Evolutionary conservation across 2,888 invertebrate genomes (phyloP), one percentile per base, ranked within the genome.

Genomic region (Cheilosia soror): DNA sequence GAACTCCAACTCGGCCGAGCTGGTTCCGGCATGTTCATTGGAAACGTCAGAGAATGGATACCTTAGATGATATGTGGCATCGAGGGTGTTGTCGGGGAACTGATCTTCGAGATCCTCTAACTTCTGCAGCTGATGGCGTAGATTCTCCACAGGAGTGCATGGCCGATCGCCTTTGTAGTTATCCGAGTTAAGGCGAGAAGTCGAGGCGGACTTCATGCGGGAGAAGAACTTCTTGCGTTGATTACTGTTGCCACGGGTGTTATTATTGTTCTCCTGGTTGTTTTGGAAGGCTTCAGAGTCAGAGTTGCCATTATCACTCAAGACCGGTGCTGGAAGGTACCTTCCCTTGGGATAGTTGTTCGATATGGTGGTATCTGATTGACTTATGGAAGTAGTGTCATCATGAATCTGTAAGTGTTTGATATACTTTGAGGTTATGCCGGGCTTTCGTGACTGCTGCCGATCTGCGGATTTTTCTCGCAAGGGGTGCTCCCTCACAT

Each of bases 101-200:
- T 96, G 96, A 89, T 97, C 97, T 89, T 96, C 97, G 49, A 97
- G 92, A 89, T 96, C 96, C 89, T 97, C 97, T 33, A 97, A 92
- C 89, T 96, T 96, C 87, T 96, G 95, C 73, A 97, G 91, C 90
- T 97, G 97, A 89, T 96, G 95, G 0, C 96, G 93, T n/a, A 96
- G 93, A 79, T 96, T 96, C 89, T 97, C 97, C 11, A 97, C 94
- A 0, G 96, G 96, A 68, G 95, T 95, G 84, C 95, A 95, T 88
- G 95, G 94, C 5, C 95, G 93, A 72, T 91, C 90, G 42, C 83
- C 79, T 76, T 88, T 88, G 62, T 81, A 88, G 15, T 90, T 90
- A 9, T 91, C 91, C 44, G 94, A 94, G 88, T 95, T 95, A 5
- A 95, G 93, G n/a, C 95, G 93, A 0, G 95, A 95, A 0, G 95